Base-by-base conservation (phyloP, 35 echinoderm and acorn worm genomes). In the Hemicentrotus pulcherrimus region DNA sequence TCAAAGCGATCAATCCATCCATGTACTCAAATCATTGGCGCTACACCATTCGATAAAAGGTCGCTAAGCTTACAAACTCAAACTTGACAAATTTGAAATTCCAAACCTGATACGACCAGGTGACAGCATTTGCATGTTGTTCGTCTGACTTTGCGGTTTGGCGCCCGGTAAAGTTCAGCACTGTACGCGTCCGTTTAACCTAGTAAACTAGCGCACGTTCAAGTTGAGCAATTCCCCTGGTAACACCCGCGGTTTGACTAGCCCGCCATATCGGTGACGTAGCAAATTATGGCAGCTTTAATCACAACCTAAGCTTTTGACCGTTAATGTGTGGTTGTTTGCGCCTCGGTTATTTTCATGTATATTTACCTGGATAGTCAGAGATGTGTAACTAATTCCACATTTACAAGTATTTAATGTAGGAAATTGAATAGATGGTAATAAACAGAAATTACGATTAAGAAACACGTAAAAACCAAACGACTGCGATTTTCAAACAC, bases 121-220 rank as follows among this genome's bases (percentile, higher is more conserved):
- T 59, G 52, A 59, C 52, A 7, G 65, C 65, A 24, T 71, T 71
- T 71, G 61, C 18, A 78, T 78, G 65, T 78, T 78, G 1, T n/a
- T 78, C 65, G 18, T 78, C 65, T n/a, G 28, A 78, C 24, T 78
- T 90, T 90, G 88, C 33, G 88, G 88, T 90, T 90, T 45, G 88
- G 32, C 88, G 88, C 88, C 88, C 22, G 19, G 24, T 78, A 28
- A 22, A 8, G 65, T 90, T 90, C 32, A 33, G 88, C 88, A 14
- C 2, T 9, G 88, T 47, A 90, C 16, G 32, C 33, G 88, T 90
- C 88, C 30, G 88, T 90, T 90, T 90, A 90, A 90, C 88, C 88
- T 90, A 47, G 88, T 78, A 78, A 78, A 78, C 65, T 78, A 78
- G 65, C 65, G 65, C 65, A 78, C 65, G 88, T 90, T 45, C 88